These are phyloP conservation scores for Callaeas wilsoni DNA, from an alignment of 2,113 vertebrate species.

Conservation along the genomic window DNA sequence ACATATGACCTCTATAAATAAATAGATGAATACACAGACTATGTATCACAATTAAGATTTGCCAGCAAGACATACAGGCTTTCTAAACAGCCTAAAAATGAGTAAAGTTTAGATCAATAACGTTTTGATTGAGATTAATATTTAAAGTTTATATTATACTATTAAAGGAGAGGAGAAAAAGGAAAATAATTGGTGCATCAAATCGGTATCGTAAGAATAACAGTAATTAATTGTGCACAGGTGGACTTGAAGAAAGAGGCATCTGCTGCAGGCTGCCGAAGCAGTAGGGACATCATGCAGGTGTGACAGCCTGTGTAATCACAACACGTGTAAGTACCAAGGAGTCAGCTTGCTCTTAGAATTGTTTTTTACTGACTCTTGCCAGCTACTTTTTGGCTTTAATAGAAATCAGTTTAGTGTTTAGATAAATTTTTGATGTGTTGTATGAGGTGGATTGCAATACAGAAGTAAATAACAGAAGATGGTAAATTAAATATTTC, in stretches of 20 bases:
- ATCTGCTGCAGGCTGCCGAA: not conserved
- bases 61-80: not conserved
- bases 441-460: not conserved
- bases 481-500: not conserved
- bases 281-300: not conserved
- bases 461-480: not conserved
- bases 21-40: not conserved
- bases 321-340: not conserved
- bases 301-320: not conserved
- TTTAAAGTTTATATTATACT: not conserved
- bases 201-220: not conserved
- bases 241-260: not conserved
- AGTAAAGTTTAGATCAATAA: not conserved
- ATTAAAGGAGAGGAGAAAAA: not conserved
- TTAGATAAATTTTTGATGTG: not conserved
- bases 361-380: not conserved
- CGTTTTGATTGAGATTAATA: not conserved
- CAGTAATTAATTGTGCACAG: not conserved
- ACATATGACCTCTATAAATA: not conserved
- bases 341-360: not conserved
- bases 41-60: not conserved
- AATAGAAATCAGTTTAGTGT: not conserved
- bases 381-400: not conserved
- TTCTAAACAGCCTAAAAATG: not conserved
- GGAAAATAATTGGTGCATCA: not conserved